Evolutionary conservation across 1,140 invertebrate genomes (phyloP).

Genomic region (Megalopta genalis): DNA sequence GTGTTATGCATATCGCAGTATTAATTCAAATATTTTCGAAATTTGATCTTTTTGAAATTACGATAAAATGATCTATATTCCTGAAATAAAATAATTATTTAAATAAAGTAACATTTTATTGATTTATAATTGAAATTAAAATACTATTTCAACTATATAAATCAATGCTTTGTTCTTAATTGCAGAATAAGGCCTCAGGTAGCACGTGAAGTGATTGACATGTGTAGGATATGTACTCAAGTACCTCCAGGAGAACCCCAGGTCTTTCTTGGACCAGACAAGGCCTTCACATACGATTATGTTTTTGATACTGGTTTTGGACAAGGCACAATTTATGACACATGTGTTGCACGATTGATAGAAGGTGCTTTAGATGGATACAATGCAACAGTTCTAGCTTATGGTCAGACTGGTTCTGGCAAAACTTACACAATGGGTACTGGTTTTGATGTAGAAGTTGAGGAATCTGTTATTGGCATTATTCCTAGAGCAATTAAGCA

Average conservation of each 20-base stretch:
- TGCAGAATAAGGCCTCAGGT: conserved; percentile 96
- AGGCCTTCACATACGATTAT: conserved; percentile 98
- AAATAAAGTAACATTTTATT: no score
- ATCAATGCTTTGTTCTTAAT: conserved; percentile 50
- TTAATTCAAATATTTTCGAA: no score
- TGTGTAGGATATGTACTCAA: conserved; percentile 95
- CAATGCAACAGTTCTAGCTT: conserved; percentile 97
- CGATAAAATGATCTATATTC: no score
- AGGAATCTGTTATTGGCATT: conserved; percentile 86
- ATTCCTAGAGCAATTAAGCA: conserved; percentile 96
- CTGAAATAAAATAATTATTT: no score
- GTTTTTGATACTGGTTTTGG: conserved; percentile 91
- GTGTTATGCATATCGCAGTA: no score
- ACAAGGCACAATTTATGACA: conserved; percentile 92
- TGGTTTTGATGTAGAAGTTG: conserved; percentile 92
- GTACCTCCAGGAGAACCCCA: conserved; percentile 94
- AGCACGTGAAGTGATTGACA: conserved; percentile 94
- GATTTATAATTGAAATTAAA: no score
- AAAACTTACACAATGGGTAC: conserved; percentile 99
- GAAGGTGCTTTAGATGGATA: conserved; percentile 94
- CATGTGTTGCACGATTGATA: conserved; percentile 91
- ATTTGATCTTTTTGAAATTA: no score
- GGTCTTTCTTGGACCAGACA: conserved; percentile 95
- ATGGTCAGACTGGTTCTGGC: conserved; percentile 98
- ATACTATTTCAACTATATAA: no score